These are phyloP conservation scores for Dromaius novaehollandiae DNA, from an alignment of 2,113 vertebrate genomes.

Conservation along the genomic window DNA sequence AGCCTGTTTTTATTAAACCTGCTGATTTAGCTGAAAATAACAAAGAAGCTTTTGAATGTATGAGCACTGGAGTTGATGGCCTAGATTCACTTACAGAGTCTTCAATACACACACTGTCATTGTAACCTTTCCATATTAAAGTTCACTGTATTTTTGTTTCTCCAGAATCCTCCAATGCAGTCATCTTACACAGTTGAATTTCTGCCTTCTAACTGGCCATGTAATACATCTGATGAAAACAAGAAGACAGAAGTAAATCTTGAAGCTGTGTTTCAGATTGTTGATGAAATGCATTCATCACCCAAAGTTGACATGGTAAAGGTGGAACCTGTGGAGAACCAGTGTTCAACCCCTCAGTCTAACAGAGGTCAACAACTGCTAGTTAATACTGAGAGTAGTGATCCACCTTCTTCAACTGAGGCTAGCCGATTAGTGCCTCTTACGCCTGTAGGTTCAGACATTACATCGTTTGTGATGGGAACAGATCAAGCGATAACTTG, in stretches of 20 bases:
- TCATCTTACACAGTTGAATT: constrained; percentile 72
- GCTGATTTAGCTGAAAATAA: background rate
- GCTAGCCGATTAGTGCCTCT: constrained; percentile 65
- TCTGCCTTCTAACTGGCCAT: constrained; percentile 58
- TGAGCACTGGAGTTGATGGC: background rate
- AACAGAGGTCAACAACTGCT: constrained; percentile 42
- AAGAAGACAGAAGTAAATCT: constrained; percentile 77
- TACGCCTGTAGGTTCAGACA: constrained; percentile 65
- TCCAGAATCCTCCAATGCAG: constrained; percentile 72
- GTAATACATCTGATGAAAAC: constrained; percentile 61
- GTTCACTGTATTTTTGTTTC: constrained; percentile 34
- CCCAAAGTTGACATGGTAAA: constrained; percentile 68
- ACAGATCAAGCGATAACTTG: constrained; percentile 58
- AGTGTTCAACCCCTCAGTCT: constrained; percentile 40
- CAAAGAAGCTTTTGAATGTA: background rate
- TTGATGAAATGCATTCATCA: constrained; percentile 77
- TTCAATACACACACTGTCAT: background rate
- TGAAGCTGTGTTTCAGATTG: constrained; percentile 81
- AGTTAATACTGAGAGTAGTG: constrained; percentile 9
- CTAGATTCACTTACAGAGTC: background rate
- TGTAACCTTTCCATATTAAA: constrained; percentile 18
- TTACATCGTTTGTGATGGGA: constrained; percentile 61
- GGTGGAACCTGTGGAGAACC: constrained; percentile 74
- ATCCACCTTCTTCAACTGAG: constrained; percentile 39
- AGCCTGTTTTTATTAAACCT: background rate